Percentiles rank a stretch among this genome's conserved stretches.
phyloP scores from a whole-genome alignment of 2,888 invertebrate species.

The Bimastos eiseni region DNA sequence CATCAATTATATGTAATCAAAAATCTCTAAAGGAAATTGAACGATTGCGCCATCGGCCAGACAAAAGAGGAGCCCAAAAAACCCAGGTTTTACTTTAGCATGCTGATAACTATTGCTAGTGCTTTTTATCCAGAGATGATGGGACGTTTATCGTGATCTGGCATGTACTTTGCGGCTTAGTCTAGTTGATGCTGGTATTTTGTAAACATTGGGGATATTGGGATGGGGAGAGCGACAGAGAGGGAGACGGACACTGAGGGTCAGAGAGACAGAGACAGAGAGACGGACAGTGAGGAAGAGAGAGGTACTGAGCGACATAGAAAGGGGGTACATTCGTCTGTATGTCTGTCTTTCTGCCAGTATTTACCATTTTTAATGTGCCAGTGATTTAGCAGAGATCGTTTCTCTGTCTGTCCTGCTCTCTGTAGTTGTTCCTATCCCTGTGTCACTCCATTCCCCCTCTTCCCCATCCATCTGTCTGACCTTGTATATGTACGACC shows the following conservation, averaged over 20 bases:
- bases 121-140: background rate
- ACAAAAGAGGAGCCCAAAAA: too few relatives aligned
- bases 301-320: background rate
- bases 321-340: too few relatives aligned
- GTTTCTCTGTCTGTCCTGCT: background rate
- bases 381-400: too few relatives aligned
- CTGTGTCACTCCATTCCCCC: background rate
- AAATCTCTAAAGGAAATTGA: too few relatives aligned
- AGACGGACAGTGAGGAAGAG: background rate
- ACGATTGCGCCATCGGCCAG: too few relatives aligned
- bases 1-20: too few relatives aligned
- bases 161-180: background rate
- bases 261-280: too few relatives aligned
- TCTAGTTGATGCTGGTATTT: background rate
- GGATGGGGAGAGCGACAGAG: background rate
- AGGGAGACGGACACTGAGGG: too few relatives aligned
- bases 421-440: background rate
- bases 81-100: too few relatives aligned
- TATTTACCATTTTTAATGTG: too few relatives aligned
- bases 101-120: too few relatives aligned
- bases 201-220: background rate
- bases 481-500: background rate
- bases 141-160: background rate
- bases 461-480: background rate
- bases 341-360: too few relatives aligned